Base-by-base conservation (phyloP, 2,888 invertebrate species). In the Aricia artaxerxes region DNA sequence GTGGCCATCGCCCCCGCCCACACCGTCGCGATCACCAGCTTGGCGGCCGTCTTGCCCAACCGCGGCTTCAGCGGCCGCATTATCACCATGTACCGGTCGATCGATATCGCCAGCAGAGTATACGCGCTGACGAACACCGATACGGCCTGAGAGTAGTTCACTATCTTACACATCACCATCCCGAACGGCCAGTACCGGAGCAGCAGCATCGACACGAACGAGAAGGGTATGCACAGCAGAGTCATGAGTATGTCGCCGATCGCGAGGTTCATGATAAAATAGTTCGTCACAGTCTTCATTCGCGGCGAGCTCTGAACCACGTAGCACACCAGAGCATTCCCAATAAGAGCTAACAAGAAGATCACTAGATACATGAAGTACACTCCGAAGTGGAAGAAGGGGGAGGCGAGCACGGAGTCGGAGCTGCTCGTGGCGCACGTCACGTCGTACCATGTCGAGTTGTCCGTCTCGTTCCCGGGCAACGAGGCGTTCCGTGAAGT, bases 281-380 rank as follows among this genome's bases (percentile, higher is more conserved):
- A 98, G 90, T 99, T 99, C 72, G 98, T 98, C 3, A 98, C 98
- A 0, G 98, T 98, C 85, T 97, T 96, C 98, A 98, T 98, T 64
- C 97, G 95, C 0, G 97, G 97, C 16, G 97, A 97, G 4, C 96
- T 96, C 82, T 97, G 95, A 0, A 99, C 98, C 40, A 98, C 97
- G 89, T 97, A 98, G 89, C 98, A 98, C 38, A 99, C 98, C 77
- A 97, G 95, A 78, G 96, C 96, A 86, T 97, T 97, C 24, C 97
- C 97, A 6, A 96, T 85, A 13, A 97, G 89, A 0, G 97, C 96
- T 73, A 97, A 93, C 16, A 97, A 88, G 85, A 97, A 97, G 80
- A 97, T 96, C 60, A 95, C 92, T 81, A 95, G 95, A 91, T 97
- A 97, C 91, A 97, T 95, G 64, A 96, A 88, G 87, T 97, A 97